Evolutionary conservation across 2,113 vertebrate genomes (phyloP).

Genomic region (Myotis davidii): DNA sequence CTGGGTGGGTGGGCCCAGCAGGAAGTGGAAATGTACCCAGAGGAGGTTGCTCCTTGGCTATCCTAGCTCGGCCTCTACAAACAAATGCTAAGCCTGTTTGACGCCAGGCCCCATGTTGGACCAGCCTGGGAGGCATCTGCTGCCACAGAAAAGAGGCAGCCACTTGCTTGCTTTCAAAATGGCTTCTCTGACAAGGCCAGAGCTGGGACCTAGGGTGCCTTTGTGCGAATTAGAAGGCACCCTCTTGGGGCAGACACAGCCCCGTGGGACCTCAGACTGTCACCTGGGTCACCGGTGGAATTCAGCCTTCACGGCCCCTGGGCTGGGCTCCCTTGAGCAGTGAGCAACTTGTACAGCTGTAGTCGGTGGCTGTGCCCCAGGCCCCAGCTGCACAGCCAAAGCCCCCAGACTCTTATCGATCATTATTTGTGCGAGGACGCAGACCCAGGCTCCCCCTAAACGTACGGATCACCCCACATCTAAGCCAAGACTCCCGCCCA

Average conservation of each 20-base stretch:
- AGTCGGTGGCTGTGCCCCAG: neutral
- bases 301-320: neutral
- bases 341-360: neutral
- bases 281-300: neutral
- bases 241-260: neutral
- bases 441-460: neutral
- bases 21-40: neutral
- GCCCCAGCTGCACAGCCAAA: neutral
- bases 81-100: neutral
- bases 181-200: neutral
- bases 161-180: conserved; percentile 2
- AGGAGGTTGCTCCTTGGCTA: neutral
- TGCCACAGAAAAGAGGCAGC: neutral
- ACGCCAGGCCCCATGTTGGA: rapidly evolving
- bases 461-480: neutral
- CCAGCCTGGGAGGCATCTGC: neutral
- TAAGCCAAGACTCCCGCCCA: neutral
- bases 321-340: neutral
- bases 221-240: neutral
- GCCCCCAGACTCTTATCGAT: neutral
- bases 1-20: neutral
- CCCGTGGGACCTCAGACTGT: neutral
- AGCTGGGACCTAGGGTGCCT: neutral
- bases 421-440: neutral
- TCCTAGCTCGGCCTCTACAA: neutral